Evolutionary conservation across 2,113 vertebrate genomes (phyloP).

Genomic region (Tetraodon nigroviridis): DNA sequence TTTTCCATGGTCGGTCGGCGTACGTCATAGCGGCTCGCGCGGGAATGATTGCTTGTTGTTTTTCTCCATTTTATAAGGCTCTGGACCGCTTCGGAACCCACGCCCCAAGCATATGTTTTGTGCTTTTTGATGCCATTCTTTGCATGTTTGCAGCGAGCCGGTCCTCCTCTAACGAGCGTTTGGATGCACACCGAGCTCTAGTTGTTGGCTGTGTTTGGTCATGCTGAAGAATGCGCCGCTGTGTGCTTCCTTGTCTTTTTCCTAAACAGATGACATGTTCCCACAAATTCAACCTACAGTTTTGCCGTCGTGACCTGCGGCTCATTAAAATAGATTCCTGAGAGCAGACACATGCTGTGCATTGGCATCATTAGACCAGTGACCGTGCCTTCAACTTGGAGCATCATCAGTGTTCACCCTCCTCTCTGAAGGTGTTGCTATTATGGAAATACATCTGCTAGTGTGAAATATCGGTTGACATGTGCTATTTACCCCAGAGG

Average conservation of each 20-base stretch:
- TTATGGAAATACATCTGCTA: slow-evolving; percentile 27
- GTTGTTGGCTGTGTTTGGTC: slow-evolving; percentile 31
- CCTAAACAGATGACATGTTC: neutral
- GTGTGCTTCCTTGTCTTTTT: slow-evolving; percentile 23
- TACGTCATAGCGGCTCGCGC: slow-evolving; percentile 26
- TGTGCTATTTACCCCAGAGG: neutral
- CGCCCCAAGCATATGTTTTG: neutral
- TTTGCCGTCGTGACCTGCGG: slow-evolving; percentile 10
- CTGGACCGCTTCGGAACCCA: slow-evolving; percentile 24
- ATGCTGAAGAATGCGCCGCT: slow-evolving; percentile 27
- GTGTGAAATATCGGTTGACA: slow-evolving; percentile 2
- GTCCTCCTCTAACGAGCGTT: neutral
- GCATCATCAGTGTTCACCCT: slow-evolving; percentile 26
- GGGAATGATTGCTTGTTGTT: slow-evolving; percentile 33
- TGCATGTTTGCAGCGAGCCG: no score
- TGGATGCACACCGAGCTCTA: slow-evolving; percentile 17
- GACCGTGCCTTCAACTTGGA: slow-evolving; percentile 42
- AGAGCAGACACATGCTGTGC: slow-evolving; percentile 33
- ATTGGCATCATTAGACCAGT: slow-evolving; percentile 9
- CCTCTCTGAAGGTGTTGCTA: slow-evolving; percentile 1
- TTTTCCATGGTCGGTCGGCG: slow-evolving; percentile 19
- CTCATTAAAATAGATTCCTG: slow-evolving; percentile 22
- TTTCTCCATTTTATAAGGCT: slow-evolving; percentile 19
- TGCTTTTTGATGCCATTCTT: slow-evolving; percentile 3
- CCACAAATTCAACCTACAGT: slow-evolving; percentile 7